Evolutionary conservation across 2,888 invertebrate species (phyloP).

Genomic region (Steinernema scapterisci): DNA sequence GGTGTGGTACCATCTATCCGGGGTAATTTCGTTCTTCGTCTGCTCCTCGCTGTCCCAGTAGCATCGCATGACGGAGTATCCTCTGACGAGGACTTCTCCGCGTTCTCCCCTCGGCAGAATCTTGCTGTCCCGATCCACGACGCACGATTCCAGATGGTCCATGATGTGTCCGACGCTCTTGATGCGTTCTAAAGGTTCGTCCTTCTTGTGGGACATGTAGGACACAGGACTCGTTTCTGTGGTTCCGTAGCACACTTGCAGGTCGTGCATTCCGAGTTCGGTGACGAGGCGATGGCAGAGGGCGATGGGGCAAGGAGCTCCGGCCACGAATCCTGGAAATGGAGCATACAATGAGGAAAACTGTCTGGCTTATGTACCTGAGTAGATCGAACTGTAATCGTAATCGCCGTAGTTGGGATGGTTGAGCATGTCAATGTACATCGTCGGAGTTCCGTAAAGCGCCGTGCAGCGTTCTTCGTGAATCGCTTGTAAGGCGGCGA

Average conservation of each 20-base stretch:
- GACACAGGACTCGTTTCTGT: constrained; percentile 74
- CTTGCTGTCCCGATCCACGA: constrained; percentile 58
- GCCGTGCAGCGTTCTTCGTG: constrained; percentile 74
- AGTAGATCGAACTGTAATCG: constrained; percentile 65
- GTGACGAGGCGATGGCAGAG: constrained; percentile 68
- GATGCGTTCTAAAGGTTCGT: constrained; percentile 70
- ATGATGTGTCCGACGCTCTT: constrained; percentile 72
- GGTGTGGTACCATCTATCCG: constrained; percentile 80
- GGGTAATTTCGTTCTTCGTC: constrained; percentile 75
- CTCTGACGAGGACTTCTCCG: constrained; percentile 68
- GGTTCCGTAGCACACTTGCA: constrained; percentile 72
- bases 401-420: constrained; percentile 68
- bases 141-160: constrained; percentile 72
- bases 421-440: constrained; percentile 71
- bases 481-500: constrained; percentile 75
- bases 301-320: constrained; percentile 76
- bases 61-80: constrained; percentile 79
- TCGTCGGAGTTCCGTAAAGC: constrained; percentile 71
- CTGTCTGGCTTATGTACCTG: constrained; percentile 39
- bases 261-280: constrained; percentile 68
- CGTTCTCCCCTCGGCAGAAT: constrained; percentile 59
- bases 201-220: constrained; percentile 71
- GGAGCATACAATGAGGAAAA: not conserved
- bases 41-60: constrained; percentile 82
- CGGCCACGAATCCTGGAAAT: constrained; percentile 75